These are phyloP conservation scores for Philopotamus ludificatus DNA, from an alignment of 1,140 invertebrate species.

Conservation along the genomic window DNA sequence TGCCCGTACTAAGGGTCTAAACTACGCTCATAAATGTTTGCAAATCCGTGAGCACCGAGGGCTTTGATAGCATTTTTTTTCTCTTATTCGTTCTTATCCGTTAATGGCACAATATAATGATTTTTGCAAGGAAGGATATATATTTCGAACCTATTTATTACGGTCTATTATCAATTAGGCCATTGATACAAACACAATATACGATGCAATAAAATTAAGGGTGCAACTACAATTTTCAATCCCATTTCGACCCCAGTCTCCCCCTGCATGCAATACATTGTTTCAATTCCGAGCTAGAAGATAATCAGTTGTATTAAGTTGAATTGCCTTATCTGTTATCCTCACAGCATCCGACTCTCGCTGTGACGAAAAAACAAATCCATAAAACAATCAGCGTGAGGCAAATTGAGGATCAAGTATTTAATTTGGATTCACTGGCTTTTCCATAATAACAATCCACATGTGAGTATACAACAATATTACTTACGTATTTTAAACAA, in stretches of 20 bases:
- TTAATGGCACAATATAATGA: constrained; percentile 30
- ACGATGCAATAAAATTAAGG: no score
- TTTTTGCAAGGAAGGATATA: no score
- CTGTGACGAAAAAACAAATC: constrained; percentile 37
- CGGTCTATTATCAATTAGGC: no score
- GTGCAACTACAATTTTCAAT: no score
- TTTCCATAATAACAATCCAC: no score
- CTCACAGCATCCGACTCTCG: constrained; percentile 16
- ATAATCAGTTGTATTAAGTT: constrained; percentile 26
- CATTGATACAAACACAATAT: no score
- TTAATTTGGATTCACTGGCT: constrained; percentile 21
- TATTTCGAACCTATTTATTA: no score
- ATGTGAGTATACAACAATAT: no score
- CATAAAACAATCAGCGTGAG: constrained; percentile 41
- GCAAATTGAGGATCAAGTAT: constrained; percentile 22
- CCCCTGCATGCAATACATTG: no score
- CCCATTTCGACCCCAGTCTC: no score
- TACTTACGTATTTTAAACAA: no score
- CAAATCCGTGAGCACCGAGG: constrained; percentile 38
- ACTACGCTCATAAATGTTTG: constrained; percentile 36
- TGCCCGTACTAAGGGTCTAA: constrained; percentile 18
- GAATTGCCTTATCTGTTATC: constrained; percentile 22
- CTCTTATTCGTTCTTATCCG: constrained; percentile 2
- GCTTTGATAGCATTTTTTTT: constrained; percentile 39
- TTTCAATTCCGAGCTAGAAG: constrained; percentile 8